phyloP scores from a whole-genome alignment of 2,797 vertebrate genomes.

The Silurus lanzhouensis region DNA sequence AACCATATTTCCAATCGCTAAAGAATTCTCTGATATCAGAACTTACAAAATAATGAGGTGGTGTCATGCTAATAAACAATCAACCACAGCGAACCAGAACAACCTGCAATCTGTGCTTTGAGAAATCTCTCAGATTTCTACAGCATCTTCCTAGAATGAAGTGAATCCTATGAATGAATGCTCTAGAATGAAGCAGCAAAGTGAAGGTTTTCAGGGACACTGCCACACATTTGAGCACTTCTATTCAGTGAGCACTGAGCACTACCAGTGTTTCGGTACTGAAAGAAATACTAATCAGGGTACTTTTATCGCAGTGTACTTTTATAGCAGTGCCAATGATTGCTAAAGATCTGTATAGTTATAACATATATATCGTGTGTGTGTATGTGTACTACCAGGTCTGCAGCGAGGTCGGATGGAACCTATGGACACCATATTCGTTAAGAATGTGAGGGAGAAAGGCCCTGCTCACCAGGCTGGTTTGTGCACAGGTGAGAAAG shows the following conservation, averaged over 20 bases:
- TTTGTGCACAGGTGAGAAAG: constrained; percentile 73
- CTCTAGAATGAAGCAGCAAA: no score
- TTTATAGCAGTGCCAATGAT: neutral
- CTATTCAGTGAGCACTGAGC: no score
- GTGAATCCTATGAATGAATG: no score
- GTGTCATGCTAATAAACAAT: no score
- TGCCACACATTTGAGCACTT: no score
- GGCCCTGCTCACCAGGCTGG: constrained; percentile 92
- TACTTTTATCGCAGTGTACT: neutral
- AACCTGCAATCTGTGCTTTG: no score
- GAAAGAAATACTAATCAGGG: neutral
- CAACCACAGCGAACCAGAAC: no score
- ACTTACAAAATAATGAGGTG: no score
- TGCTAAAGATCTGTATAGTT: neutral
- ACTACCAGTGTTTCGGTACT: neutral
- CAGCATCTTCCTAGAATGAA: no score
- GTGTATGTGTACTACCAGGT: constrained; percentile 56
- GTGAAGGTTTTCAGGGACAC: no score
- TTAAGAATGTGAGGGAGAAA: constrained; percentile 92
- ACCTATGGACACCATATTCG: constrained; percentile 99
- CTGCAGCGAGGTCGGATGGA: constrained; percentile 83
- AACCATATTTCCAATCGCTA: neutral
- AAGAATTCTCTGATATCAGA: no score
- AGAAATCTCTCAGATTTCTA: no score
- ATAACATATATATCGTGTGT: neutral